Base-by-base conservation (phyloP, 2,888 invertebrate genomes). In the Perdita meconis region DNA sequence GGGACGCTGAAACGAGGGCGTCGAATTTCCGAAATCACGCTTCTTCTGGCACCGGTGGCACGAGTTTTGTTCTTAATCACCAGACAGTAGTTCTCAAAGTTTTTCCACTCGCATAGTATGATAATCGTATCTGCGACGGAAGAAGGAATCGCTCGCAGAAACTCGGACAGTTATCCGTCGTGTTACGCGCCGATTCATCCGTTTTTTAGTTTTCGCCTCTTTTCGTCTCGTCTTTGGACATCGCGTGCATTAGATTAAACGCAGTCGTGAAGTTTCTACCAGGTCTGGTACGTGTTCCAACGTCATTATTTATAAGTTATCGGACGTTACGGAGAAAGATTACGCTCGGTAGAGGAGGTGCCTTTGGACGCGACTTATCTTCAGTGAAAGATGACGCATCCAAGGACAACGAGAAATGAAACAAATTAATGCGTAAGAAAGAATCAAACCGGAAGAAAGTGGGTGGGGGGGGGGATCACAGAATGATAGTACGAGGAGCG, bases 11-110 rank as follows among this genome's bases (percentile, higher is more conserved):
- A 55, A 30, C 47, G 36, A 55, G 16, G 12, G 71, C 26, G 13
- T 26, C 24, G 71, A n/a, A n/a, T n/a, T 36, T 42, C 40, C 40
- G 65, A 55, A 40, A 60, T 36, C 65, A 65, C 47, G 75, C 74
- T 75, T 75, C 74, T 74, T 74, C 73, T 64, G 57, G 38, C 73
- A 64, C 50, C 55, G 60, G 55, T 68, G 38, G 69, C 47, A 53
- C 56, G 44, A 71, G 50, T 38, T 59, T 63, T 64, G 44, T 63
- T 44, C 38, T 24, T 38, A 38, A 30, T 55, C 26, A 16, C 47
- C 36, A 22, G 56, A 50, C 24, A n/a, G 44, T 51, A 6, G 51
- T 22, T n/a, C 40, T 16, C 36, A 0, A 42, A 19, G 12, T 13
- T 55, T 55, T 24, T 34, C 5, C 47, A 36, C n/a, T 34, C 26